Conservation (phyloP, 2,888 invertebrate species). For the Sipunculus nudus region DNA sequence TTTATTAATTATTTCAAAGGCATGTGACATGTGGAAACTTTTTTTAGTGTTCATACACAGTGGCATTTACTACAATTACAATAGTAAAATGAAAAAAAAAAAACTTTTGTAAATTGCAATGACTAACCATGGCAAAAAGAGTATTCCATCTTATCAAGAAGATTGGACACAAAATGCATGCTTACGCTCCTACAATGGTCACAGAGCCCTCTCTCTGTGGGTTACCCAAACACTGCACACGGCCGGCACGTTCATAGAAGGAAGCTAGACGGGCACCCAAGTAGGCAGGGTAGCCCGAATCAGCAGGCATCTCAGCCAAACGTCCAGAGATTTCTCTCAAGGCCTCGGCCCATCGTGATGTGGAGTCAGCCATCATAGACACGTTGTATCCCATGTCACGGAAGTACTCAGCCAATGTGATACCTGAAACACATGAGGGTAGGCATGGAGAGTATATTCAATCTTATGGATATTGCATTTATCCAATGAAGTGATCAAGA, state of each 20-base stretch:
- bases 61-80: too few species aligned
- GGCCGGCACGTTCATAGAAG: constrained; percentile 99
- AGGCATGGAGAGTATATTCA: background rate
- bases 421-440: constrained; percentile 72
- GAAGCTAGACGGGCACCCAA: constrained; percentile 97
- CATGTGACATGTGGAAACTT: too few species aligned
- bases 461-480: too few species aligned
- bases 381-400: constrained; percentile 98
- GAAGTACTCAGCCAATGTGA: constrained; percentile 99
- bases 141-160: too few species aligned
- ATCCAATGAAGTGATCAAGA: too few species aligned
- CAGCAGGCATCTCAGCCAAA: constrained; percentile 99
- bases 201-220: constrained; percentile 98
- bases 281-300: constrained; percentile 97
- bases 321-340: constrained; percentile 99
- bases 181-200: constrained; percentile 94
- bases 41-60: too few species aligned
- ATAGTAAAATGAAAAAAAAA: too few species aligned
- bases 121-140: too few species aligned
- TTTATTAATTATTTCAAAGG: too few species aligned
- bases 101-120: too few species aligned
- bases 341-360: constrained; percentile 99
- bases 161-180: too few species aligned
- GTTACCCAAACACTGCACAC: constrained; percentile 96
- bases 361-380: constrained; percentile 99